Conservation (phyloP, 1,140 invertebrate species). For the Eueides isabella region DNA sequence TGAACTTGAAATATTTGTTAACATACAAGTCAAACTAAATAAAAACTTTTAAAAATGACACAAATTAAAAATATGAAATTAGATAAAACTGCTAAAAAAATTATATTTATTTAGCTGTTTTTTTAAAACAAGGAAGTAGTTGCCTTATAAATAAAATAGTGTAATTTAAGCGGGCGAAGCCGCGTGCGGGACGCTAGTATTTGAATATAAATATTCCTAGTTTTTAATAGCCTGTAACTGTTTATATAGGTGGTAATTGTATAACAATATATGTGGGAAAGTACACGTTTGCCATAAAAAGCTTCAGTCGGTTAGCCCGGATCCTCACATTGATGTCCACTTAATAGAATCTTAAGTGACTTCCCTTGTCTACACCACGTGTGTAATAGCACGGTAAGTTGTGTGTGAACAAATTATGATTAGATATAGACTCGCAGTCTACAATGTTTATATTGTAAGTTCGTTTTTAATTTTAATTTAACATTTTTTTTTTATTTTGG, state of each 20-base stretch:
- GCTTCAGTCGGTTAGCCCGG: slow-evolving; percentile 70
- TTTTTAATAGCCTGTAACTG: too few species aligned
- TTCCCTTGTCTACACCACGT: slow-evolving; percentile 70
- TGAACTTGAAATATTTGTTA: too few species aligned
- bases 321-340: slow-evolving; percentile 64
- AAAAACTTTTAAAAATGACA: too few species aligned
- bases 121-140: too few species aligned
- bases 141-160: too few species aligned
- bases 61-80: too few species aligned
- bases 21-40: too few species aligned
- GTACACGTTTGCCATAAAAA: slow-evolving; percentile 47
- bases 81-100: too few species aligned
- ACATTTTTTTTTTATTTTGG: not conserved
- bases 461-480: not conserved
- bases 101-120: too few species aligned
- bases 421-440: slow-evolving; percentile 13
- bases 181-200: too few species aligned
- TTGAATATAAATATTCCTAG: too few species aligned
- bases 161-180: too few species aligned
- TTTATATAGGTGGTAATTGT: slow-evolving; percentile 6
- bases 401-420: slow-evolving; percentile 47
- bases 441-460: not conserved
- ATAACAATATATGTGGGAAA: slow-evolving; percentile 49
- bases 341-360: slow-evolving; percentile 65
- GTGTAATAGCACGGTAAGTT: slow-evolving; percentile 50